These are phyloP conservation scores for Dastarcus helophoroides DNA, from an alignment of 2,888 invertebrate species.

Conservation along the genomic window DNA sequence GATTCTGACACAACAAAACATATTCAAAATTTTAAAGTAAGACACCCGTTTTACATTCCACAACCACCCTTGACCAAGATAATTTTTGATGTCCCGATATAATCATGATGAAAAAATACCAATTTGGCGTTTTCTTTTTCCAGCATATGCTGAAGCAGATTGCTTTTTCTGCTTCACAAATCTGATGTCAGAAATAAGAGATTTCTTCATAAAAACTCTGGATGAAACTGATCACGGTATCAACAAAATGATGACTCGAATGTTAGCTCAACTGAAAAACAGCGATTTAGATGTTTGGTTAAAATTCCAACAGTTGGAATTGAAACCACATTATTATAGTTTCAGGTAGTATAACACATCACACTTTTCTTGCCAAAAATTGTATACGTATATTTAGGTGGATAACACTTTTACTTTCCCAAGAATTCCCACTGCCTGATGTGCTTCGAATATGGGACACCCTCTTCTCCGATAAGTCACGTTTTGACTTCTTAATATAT, in stretches of 20 bases:
- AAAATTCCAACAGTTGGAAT: slow-evolving; percentile 67
- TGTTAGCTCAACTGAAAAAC: slow-evolving; percentile 63
- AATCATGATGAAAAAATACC: no score
- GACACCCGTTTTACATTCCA: no score
- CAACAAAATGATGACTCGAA: slow-evolving; percentile 76
- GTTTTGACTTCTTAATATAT: slow-evolving; percentile 84
- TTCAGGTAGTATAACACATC: slow-evolving; percentile 69
- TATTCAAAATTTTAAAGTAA: no score
- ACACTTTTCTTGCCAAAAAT: no score
- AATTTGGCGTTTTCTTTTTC: no score
- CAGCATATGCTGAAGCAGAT: slow-evolving; percentile 91
- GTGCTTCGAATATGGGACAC: slow-evolving; percentile 97
- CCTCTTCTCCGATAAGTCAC: slow-evolving; percentile 76
- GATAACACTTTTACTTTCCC: slow-evolving; percentile 88
- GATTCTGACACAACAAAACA: no score
- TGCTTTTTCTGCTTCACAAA: slow-evolving; percentile 98
- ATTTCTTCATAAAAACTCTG: slow-evolving; percentile 91
- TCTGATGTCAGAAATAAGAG: slow-evolving; percentile 94
- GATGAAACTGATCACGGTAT: slow-evolving; percentile 91
- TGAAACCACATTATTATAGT: slow-evolving; percentile 93
- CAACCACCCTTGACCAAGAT: no score
- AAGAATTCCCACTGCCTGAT: slow-evolving; percentile 96
- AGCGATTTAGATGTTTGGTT: slow-evolving; percentile 70
- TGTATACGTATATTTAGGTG: slow-evolving; percentile 53
- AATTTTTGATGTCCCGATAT: no score